Base-by-base conservation (phyloP, 2,888 invertebrate species). In the Himalopsyche anomala region DNA sequence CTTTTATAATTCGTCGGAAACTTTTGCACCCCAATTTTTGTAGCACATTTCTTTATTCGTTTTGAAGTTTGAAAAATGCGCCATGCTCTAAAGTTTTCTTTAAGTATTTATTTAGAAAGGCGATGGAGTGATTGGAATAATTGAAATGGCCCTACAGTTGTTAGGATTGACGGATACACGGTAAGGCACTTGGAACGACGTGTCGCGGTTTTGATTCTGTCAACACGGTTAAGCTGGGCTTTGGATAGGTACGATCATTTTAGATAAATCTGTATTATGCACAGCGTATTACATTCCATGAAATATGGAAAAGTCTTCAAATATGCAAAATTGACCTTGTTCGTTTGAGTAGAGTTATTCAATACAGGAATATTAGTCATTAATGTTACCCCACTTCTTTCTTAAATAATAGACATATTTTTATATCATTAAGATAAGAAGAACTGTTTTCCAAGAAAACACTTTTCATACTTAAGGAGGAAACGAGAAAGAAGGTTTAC, bases 121-220 rank as follows among this genome's bases (percentile, higher is more conserved):
- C 62, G 62, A 80, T 40, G 56, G 56, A 55, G 80, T 80, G 85
- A 87, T 84, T 74, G 85, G 82, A 82, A 86, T 86, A 82, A 82
- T 84, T 38, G 82, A 56, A 80, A 38, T 45, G n/a, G 80, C 56
- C 42, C 56, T 19, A 38, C 79, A 40, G 56, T 54, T 79, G 83
- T 40, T 42, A n/a, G 55, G 87, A 87, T 82, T 87, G 87, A 87
- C 87, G 84, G 82, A 79, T 80, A 87, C 87, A 87, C 80, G 87
- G 83, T 81, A 83, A 84, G 84, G 87, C 87, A 87, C 87, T 87
- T 85, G 79, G 81, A 51, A n/a, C 62, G 62, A 28, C 62, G 62
- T 62, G 62, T 19, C 62, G 62, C 62, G 62, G 62, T 62, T 62
- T 62, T 28, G 8, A 62, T 28, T 62, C 28, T 62, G 62, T 19